Conservation (phyloP, 2,113 vertebrate genomes). For the Actenoides hombroni region DNA sequence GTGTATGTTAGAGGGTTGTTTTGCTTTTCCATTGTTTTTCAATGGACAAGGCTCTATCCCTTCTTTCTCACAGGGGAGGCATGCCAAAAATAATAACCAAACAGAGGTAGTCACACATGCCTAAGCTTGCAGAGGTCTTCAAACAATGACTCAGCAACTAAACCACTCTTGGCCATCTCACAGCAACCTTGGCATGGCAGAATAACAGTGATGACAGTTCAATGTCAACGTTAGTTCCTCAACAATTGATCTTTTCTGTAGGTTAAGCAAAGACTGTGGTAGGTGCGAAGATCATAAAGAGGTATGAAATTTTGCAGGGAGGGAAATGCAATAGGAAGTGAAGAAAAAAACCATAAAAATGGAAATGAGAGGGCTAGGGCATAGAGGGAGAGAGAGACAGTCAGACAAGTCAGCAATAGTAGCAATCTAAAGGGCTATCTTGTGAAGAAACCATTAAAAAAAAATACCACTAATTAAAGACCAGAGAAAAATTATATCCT, state of each 20-base stretch:
- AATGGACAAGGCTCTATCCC: not conserved
- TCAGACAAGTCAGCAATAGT: not conserved
- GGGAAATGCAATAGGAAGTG: not conserved
- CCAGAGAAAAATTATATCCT: not conserved
- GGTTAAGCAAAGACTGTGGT: not conserved
- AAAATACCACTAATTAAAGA: constrained; percentile 6
- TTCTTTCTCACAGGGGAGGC: not conserved
- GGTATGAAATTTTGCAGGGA: not conserved
- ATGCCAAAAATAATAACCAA: not conserved
- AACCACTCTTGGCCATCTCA: not conserved
- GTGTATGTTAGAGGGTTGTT: not conserved
- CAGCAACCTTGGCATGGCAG: not conserved
- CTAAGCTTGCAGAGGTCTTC: not conserved
- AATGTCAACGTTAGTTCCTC: not conserved
- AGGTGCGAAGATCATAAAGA: not conserved
- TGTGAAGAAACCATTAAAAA: not conserved
- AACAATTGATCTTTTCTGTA: not conserved
- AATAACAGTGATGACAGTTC: not conserved
- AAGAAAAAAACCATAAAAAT: not conserved
- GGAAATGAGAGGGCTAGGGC: not conserved
- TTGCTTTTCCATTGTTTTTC: not conserved
- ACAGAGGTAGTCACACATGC: not conserved
- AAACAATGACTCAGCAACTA: constrained; percentile 1
- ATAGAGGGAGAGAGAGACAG: not conserved
- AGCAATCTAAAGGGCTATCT: not conserved